These are phyloP conservation scores for Drosophila buzzatii DNA, from an alignment of 2,888 invertebrate genomes.

Conservation along the genomic window DNA sequence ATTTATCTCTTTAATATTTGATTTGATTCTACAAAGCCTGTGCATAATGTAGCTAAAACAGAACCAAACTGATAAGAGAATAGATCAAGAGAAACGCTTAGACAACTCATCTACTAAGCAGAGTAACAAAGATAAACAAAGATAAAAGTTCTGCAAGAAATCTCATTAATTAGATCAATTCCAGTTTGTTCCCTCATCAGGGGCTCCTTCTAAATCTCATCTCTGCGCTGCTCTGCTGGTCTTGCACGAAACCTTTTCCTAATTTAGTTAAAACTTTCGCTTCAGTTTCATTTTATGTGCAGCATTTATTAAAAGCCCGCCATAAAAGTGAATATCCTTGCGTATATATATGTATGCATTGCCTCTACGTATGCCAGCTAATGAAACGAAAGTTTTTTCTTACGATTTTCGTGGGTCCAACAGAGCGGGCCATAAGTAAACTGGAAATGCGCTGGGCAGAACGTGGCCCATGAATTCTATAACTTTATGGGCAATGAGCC, in stretches of 20 bases:
- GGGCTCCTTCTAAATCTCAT: background rate
- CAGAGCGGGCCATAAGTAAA: conserved; percentile 70
- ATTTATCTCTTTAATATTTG: too few species aligned
- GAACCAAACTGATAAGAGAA: background rate
- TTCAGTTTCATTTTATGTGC: conserved; percentile 24
- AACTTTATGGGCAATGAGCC: conserved; percentile 77
- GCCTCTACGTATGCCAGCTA: conserved; percentile 36
- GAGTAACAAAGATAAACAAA: background rate
- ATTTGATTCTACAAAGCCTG: background rate
- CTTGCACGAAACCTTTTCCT: background rate
- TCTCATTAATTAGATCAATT: background rate
- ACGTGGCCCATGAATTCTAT: conserved; percentile 77
- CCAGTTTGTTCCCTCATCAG: background rate
- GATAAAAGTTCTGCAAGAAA: background rate
- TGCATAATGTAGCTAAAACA: background rate
- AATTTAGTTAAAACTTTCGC: background rate
- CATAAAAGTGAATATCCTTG: conserved; percentile 49
- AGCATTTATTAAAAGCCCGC: conserved; percentile 37
- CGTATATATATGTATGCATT: background rate
- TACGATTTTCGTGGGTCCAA: conserved; percentile 17
- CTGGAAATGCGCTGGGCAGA: conserved; percentile 60
- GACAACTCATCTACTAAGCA: background rate
- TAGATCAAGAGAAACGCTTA: background rate
- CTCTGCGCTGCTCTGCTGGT: background rate
- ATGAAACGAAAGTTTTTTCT: conserved; percentile 64